These are phyloP conservation scores for Addax nasomaculatus DNA, from an alignment of 2,113 vertebrate species.

Conservation along the genomic window DNA sequence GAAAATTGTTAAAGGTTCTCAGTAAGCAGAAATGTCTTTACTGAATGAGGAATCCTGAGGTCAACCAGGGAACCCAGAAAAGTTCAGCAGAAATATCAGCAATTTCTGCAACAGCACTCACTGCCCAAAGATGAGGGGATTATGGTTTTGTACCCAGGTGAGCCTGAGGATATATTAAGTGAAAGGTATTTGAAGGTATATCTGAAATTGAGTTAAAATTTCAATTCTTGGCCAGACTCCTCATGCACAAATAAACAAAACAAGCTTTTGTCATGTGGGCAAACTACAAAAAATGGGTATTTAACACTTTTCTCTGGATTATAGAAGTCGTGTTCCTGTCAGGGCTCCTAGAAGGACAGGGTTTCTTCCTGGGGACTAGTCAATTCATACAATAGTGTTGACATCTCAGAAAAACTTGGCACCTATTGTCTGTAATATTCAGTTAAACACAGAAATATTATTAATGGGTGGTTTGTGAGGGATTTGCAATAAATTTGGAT, in stretches of 20 bases:
- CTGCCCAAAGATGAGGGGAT: neutral
- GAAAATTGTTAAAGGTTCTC: neutral
- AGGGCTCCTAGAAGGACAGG: neutral
- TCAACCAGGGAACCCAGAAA: neutral
- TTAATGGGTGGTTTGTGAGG: neutral
- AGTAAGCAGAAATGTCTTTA: neutral
- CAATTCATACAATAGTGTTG: neutral
- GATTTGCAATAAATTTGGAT: neutral
- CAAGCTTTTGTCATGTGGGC: neutral
- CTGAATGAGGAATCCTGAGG: neutral
- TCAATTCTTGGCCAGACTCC: neutral
- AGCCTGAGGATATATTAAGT: neutral
- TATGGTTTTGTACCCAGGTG: neutral
- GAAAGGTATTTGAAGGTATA: neutral
- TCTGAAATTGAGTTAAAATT: neutral
- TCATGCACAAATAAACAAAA: neutral
- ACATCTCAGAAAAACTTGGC: neutral
- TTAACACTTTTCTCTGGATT: neutral
- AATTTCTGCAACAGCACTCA: too few relatives aligned
- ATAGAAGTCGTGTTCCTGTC: neutral
- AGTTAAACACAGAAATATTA: neutral
- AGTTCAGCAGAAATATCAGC: neutral
- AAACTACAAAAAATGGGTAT: neutral
- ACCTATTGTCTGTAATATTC: neutral
- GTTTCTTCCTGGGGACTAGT: neutral